Base-by-base conservation (phyloP, 2,888 invertebrate species). In the Helleia helle region DNA sequence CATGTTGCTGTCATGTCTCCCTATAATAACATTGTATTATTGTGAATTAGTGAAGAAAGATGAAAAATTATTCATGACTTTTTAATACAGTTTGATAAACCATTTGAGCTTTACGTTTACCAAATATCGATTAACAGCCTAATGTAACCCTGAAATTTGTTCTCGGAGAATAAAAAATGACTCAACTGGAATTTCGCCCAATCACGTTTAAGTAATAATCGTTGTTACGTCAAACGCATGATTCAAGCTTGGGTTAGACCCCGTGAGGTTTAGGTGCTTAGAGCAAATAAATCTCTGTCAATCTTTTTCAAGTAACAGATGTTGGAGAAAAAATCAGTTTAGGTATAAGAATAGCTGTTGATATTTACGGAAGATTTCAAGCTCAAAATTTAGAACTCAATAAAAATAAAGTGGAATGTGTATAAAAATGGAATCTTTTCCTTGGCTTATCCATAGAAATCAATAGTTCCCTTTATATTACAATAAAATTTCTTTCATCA, bases 161-260 rank as follows among this genome's bases (percentile, higher is more conserved):
- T 40, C 25, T 15, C 8, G 25, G 40, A 8, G 14, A 36, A 31
- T 31, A 31, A 29, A 14, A 38, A 29, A 13, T 29, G 38, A 38
- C 28, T 29, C n/a, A 22, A 38, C 29, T 6, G 18, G 34, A 65
- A 60, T 62, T 57, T 49, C 38, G 63, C 64, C 22, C 36, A 38
- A 62, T 71, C 70, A 70, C 60, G 65, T 57, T 55, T 40, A 12
- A 43, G 62, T 62, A 68, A 69, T 70, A 69, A 64, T 54, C 53
- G 54, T 45, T 53, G 51, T 51, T 40, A 41, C 43, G 48, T 52
- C 58, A 47, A 49, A 52, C 53, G 52, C 56, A 62, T 69, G 64
- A 70, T 70, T 18, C 66, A 62, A 68, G 22, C 22, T 69, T 51
- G 7, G 12, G 22, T 17, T 34, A 11, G 11, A 18, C 5, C 18